Base-by-base conservation (phyloP, 2,113 vertebrate species). In the Silurus glanis region DNA sequence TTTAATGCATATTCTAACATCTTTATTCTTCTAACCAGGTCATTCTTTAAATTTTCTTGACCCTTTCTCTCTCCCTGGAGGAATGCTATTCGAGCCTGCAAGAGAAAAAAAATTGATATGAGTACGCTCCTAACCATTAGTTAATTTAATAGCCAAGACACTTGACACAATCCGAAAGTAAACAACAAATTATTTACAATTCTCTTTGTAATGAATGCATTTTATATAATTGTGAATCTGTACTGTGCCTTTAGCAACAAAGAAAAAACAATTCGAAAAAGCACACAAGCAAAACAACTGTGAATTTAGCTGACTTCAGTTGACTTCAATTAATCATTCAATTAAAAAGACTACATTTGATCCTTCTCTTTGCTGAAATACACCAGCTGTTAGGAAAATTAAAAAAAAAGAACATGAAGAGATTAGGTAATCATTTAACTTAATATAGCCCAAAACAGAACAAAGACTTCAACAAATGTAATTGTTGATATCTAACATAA, bases 1-100 rank as follows among this genome's bases (percentile, higher is more conserved):
- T 99, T 99, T 95, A 99, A 96, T 92, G 98, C 98, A 90, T 97
- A 99, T 92, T 99, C 98, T 96, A 99, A 97, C 98, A 99, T 99
- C 92, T 99, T 99, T 95, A 99, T 99, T 97, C 98, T 97, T 97
- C 98, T 96, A 90, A 99, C 98, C 95, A 99, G 96, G 93, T 99
- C 98, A 90, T 99, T 99, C 96, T 99, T 99, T 93, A 99, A 95
- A 91, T 99, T 99, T 95, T 99, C 98, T 95, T 99, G 98, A 92
- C 98, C 98, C 93, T 99, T 99, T 92, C 98, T 97, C 94, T 99
- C 98, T 49, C 98, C 98, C 96, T 99, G 98, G 88, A 99, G 96
- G 95, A 99, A 99, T 0, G 98, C 98, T 96, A 99, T 99, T 92
- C 98, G 96, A 87, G 98, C 98, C 98, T 99, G 95, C 85, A 96